Evolutionary conservation across 2,797 vertebrate species (phyloP).

Genomic region (Hydrophis major): DNA sequence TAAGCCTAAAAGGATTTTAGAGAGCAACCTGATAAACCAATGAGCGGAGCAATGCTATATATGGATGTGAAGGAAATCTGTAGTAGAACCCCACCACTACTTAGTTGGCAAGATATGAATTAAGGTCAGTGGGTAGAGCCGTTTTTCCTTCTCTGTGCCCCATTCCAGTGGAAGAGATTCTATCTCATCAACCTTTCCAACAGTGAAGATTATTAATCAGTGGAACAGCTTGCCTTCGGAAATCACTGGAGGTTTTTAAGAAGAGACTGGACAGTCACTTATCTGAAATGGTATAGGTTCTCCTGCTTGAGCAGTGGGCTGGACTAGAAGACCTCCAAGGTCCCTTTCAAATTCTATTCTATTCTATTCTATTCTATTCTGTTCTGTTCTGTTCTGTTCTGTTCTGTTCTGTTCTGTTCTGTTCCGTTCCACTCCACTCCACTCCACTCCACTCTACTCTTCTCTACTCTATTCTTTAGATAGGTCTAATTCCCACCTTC

Average conservation of each 20-base stretch:
- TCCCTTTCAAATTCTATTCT: no score
- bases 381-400: no score
- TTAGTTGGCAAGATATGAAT: background rate
- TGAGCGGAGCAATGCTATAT: background rate
- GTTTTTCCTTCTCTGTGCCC: background rate
- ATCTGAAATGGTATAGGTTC: background rate
- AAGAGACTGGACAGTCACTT: background rate
- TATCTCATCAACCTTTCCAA: background rate
- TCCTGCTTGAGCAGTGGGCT: no score
- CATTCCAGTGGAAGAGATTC: background rate
- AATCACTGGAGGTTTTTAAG: background rate
- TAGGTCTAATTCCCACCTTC: background rate
- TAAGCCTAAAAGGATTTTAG: background rate
- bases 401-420: no score
- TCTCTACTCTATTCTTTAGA: no score
- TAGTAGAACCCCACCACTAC: background rate
- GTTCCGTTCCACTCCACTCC: no score
- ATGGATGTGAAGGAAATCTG: background rate
- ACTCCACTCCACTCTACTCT: no score
- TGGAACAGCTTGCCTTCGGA: no score
- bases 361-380: no score
- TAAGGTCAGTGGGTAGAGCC: background rate
- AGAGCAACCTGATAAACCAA: background rate
- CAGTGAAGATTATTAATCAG: no score
- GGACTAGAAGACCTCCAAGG: no score